Base-by-base conservation (phyloP, 2,888 invertebrate species). In the Amorpha juglandis region DNA sequence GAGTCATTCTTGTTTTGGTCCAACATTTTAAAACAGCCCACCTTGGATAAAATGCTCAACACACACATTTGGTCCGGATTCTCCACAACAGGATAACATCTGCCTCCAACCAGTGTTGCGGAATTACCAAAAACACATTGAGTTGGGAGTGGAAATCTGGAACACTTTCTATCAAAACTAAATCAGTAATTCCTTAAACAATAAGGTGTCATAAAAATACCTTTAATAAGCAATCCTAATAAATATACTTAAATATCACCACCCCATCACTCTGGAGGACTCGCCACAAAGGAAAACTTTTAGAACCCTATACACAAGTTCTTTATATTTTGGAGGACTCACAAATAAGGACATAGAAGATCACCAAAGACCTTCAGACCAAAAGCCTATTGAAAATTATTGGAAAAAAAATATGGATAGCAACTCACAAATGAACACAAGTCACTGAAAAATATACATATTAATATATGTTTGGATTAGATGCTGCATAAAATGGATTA, bases 381-480 rank as follows among this genome's bases (percentile, higher is more conserved):
- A 16, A 6, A 11, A 38, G 55, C n/a, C 53, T 1, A 33, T 14
- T 52, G 35, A 55, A 33, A 33, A n/a, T n/a, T n/a, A n/a, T n/a
- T n/a, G n/a, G n/a, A 27, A 27, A 27, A 27, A 27, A 27, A 3
- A 38, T 33, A 52, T 27, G 21, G 52, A 21, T 52, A 21, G 7
- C 38, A 6, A 38, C 38, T 27, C 27, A 27, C 27, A 27, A 27
- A 27, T 27, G 27, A 27, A 27, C 27, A 27, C 27, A 27, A 27
- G 27, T 4, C 4, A 27, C 27, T 27, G 27, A 27, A 4, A 27
- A 55, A 35, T 8, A 35, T 11, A 33, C n/a, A 16, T 16, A 38
- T 55, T 38, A 38, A 35, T 38, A 7, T 55, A 62, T 62, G 48
- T 63, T 47, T 63, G 62, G 66, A 68, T 27, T 12, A 62, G 35